Evolutionary conservation across 2,797 vertebrate species (phyloP), one percentile per base, ranked within the genome.

Genomic region (Pantherophis vulpinus): DNA sequence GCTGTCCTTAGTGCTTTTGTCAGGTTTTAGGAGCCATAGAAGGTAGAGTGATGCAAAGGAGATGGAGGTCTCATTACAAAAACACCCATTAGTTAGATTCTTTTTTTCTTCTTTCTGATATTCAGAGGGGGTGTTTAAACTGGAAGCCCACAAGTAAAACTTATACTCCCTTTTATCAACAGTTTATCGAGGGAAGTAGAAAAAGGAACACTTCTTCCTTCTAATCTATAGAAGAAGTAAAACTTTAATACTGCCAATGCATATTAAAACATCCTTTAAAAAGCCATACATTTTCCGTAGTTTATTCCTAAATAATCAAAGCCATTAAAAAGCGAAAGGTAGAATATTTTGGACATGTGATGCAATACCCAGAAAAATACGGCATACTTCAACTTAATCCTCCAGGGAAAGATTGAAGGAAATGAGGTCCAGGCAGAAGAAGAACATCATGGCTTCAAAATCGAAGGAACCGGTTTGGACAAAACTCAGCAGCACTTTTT

Each of bases 111-210:
- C 37, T 83, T 83, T 47, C 37, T 5, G 37, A 47, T 83, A 23
- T 47, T 47, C 20, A 42, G 74, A 83, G 20, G 37, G 37, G 9
- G 4, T 47, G 20, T 47, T 83, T 83, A 47, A 83, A 47, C 4
- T 47, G 74, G 20, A 47, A 83, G 74, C 74, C 5, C 2, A 79
- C 20, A 83, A 11, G 37, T 83, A 25, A 83, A 83, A 83, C 1
- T 42, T 23, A 42, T 25, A 23, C 47, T 47, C 74, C 47, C 20
- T 83, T 83, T 47, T 25, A 47, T 25, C 37, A 47, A 42, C 32
- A 23, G 89, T n/a, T 87, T 86, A 29, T 91, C 29, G 89, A 86
- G 10, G n/a, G 74, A 92, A 91, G 90, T 88, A 58, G 86, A 91
- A 37, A 51, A 54, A 92, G 20, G 11, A 86, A 55, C 4, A 11